Evolutionary conservation across 2,797 vertebrate species (phyloP), one percentile per base, ranked within the genome.

Genomic region (Orestias chungarensis): DNA sequence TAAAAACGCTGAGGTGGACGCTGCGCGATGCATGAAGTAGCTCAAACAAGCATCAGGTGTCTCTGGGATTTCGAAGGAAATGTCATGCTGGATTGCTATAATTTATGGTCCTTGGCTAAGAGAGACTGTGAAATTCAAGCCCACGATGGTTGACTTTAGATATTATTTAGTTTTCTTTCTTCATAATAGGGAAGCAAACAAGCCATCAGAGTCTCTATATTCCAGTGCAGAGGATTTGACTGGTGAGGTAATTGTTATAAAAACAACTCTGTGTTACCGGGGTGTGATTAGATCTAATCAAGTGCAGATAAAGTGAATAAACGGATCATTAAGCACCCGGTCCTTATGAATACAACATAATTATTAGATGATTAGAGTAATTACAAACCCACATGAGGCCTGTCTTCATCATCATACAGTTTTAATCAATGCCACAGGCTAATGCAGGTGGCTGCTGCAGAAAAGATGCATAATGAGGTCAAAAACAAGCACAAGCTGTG

Each of bases 301-400:
- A 85, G 82, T 74, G 77, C 50, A 77, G 79, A 86, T 88, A 85
- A 86, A 85, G 77, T 84, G 61, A 83, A 76, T 86, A 88, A 91
- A 90, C 84, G 87, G 73, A 86, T 90, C 81, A 88, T 77, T 80
- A 92, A 80, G 78, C 85, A 79, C 69, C 70, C 29, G 18, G 64
- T 85, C 73, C 74, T 87, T 81, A 84, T 89, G 88, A 87, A 82
- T 88, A 88, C 87, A 88, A 83, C 76, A 74, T 86, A 87, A 91
- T 93, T 92, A 93, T 90, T 88, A 91, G 89, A 81, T 82, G 85
- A 93, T 91, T 90, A 89, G 70, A 79, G 77, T 83, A 82, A 91
- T 88, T 84, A 85, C 64, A 86, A 86, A 79, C 88, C 87, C 90
- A 89, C 87, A 46, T 78, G 78, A 71, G 70, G 75, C 0, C 12